Evolutionary conservation across 2,797 vertebrate species (phyloP), one percentile per base, ranked within the genome.

Genomic region (Hephaestus fuliginosus): DNA sequence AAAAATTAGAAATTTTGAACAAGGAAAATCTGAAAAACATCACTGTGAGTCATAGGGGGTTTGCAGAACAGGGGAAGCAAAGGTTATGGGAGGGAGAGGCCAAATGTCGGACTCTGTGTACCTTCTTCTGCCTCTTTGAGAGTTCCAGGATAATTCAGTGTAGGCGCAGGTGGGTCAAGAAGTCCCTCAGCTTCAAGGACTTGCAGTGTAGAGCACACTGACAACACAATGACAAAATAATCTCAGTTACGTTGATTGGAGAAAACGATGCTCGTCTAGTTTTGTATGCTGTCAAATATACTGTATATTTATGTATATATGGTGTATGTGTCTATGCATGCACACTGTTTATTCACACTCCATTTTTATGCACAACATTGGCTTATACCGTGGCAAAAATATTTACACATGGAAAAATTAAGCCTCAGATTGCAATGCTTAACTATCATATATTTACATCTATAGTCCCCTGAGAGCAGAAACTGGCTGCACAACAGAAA

Each of bases 401-500:
- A 80, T 67, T 75, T 53, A 84, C 25, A 56, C 57, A 79, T n/a
- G 39, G n/a, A 76, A 65, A 52, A 85, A 67, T 61, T 57, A 74
- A 71, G 25, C 41, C 18, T 69, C 53, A 55, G 18, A 78, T 57
- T 78, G 64, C 52, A 67, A n/a, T 60, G 36, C 33, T 77, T 75
- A 82, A 72, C 74, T 56, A 51, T 11, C 70, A 71, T 56, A 82
- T 3, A 88, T 85, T 71, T 80, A 75, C 75, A 87, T 79, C 44
- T 77, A 41, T 48, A 39, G 41, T 71, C 80, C 62, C 78, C 39
- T 55, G 74, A 53, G 76, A 84, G 61, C 18, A 58, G 28, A 76
- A 72, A 61, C n/a, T 81, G 68, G 41, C 64, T 60, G 43, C 60
- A 75, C 61, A 75, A 49, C 68, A 70, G 36, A 80, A 58, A 17